phyloP scores from a whole-genome alignment of 2,888 invertebrate genomes.

The Listrodromus nycthemerus region DNA sequence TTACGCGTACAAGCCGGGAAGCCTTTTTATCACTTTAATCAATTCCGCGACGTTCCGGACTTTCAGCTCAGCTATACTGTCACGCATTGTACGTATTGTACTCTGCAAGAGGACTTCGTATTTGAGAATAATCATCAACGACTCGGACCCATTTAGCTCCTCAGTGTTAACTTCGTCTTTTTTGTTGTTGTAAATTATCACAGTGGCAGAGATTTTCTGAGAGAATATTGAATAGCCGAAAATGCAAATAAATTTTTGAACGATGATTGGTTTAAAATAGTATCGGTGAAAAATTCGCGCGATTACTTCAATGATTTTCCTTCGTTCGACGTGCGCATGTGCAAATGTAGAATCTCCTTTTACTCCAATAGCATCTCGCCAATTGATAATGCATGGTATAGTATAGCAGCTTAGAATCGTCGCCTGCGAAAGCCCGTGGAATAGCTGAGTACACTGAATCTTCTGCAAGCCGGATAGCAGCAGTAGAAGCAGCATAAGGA shows the following conservation, averaged over 20 bases:
- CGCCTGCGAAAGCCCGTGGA: slow-evolving; percentile 21
- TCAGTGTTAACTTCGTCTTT: background rate
- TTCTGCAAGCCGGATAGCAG: background rate
- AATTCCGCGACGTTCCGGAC: slow-evolving; percentile 48
- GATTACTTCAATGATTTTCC: background rate
- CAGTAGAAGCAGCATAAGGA: slow-evolving; percentile 25
- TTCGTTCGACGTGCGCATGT: background rate
- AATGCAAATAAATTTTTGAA: too few relatives aligned
- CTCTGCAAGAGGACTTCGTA: background rate
- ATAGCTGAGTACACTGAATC: slow-evolving; percentile 31
- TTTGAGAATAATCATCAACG: background rate
- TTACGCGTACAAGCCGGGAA: slow-evolving; percentile 65
- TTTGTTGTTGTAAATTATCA: too few relatives aligned
- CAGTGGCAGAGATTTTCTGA: too few relatives aligned
- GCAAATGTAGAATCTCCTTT: background rate
- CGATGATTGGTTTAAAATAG: too few relatives aligned
- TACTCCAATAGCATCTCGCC: background rate
- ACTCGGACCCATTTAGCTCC: background rate
- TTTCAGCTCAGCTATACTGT: slow-evolving; percentile 9
- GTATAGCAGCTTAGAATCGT: slow-evolving; percentile 57
- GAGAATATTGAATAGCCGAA: too few relatives aligned
- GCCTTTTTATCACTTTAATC: slow-evolving; percentile 74
- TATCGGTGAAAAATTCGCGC: background rate
- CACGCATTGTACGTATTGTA: too few relatives aligned
- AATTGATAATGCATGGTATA: slow-evolving; percentile 17